A percentile compares a stretch with the other conserved stretches of the same genome.
Evolutionary conservation across 2,888 invertebrate species (phyloP).

Genomic region (Sinodicranocentrus sp.): DNA sequence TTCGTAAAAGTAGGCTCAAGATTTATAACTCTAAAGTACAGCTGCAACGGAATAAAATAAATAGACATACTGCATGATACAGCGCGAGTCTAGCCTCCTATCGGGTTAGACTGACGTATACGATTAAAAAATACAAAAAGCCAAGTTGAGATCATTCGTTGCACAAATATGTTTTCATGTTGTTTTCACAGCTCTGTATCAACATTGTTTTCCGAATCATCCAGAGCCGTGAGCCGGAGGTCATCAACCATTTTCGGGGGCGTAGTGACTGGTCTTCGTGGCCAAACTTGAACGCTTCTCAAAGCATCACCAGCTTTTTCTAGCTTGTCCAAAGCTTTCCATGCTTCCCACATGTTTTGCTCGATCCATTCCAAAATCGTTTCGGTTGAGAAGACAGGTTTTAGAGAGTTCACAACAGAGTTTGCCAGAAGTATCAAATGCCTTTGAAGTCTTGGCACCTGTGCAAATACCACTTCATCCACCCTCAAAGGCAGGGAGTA

Average conservation of each 20-base stretch:
- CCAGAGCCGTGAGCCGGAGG: constrained; percentile 69
- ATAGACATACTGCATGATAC: no score
- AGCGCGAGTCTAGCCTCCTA: no score
- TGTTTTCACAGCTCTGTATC: constrained; percentile 61
- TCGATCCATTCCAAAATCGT: constrained; percentile 76
- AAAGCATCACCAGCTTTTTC: constrained; percentile 72
- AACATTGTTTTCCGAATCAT: constrained; percentile 62
- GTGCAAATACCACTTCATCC: constrained; percentile 73
- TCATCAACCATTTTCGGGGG: constrained; percentile 73
- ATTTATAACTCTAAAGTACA: no score
- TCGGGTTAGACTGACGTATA: no score
- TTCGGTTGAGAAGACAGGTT: constrained; percentile 69
- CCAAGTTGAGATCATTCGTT: constrained; percentile 62
- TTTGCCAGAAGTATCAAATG: constrained; percentile 73
- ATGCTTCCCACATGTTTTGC: constrained; percentile 76
- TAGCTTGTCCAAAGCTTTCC: constrained; percentile 72
- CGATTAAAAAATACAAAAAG: constrained; percentile 28
- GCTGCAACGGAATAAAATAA: no score
- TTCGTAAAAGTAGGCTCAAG: no score
- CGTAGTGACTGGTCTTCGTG: constrained; percentile 72
- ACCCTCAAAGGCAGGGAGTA: constrained; percentile 72
- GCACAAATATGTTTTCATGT: constrained; percentile 1
- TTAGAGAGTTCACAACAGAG: constrained; percentile 72
- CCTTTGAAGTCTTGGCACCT: constrained; percentile 73
- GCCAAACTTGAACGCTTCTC: constrained; percentile 71